Evolutionary conservation across 2,888 invertebrate species (phyloP).

Genomic region (Caenorhabditis sp.): DNA sequence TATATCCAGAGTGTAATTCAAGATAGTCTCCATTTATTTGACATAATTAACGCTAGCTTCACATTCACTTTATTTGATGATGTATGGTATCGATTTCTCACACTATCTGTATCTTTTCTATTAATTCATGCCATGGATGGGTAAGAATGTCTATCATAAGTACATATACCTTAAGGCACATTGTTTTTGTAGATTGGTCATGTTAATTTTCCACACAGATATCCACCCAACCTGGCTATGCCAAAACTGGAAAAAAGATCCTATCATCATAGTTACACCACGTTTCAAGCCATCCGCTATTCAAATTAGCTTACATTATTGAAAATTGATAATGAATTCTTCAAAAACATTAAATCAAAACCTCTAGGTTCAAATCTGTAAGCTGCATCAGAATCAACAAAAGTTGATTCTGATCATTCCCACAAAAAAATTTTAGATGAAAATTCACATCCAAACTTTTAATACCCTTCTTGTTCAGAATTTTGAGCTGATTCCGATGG

Average conservation of each 20-base stretch:
- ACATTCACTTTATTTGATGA: conserved; percentile 29
- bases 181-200: background rate
- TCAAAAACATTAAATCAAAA: no score
- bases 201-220: background rate
- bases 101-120: conserved; percentile 37
- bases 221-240: background rate
- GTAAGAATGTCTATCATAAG: background rate
- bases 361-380: no score
- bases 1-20: conserved; percentile 39
- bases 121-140: conserved; percentile 39
- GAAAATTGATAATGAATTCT: no score
- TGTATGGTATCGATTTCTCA: conserved; percentile 37
- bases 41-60: conserved; percentile 38
- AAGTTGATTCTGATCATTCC: no score
- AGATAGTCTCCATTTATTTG: conserved; percentile 36
- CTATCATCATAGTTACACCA: background rate
- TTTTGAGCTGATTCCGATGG: no score
- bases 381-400: no score
- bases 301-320: background rate
- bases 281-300: background rate
- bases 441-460: no score
- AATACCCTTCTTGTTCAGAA: no score
- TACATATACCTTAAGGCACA: no score
- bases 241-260: background rate
- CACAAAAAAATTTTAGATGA: no score